These are phyloP conservation scores for Bombus waltoni DNA, from an alignment of 1,140 invertebrate species.

Conservation along the genomic window DNA sequence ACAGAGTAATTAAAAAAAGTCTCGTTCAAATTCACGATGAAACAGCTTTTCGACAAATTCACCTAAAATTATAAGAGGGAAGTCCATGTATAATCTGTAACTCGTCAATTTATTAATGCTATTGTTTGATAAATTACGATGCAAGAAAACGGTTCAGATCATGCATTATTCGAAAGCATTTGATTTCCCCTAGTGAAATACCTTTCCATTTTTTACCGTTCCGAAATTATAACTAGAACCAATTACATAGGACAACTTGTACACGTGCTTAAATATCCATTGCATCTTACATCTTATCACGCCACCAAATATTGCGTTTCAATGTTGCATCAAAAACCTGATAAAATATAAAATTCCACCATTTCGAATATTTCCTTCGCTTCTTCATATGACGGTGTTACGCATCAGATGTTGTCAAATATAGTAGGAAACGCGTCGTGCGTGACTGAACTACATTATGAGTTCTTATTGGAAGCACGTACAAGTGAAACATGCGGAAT, in stretches of 20 bases:
- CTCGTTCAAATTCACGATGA: too few species aligned
- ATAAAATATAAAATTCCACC: background rate
- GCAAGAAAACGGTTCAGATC: too few species aligned
- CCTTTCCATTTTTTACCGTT: background rate
- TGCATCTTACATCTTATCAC: too few species aligned
- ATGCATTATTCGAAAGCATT: too few species aligned
- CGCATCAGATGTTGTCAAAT: background rate
- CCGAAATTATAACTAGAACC: background rate
- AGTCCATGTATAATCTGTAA: too few species aligned
- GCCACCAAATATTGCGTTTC: too few species aligned
- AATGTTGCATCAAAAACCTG: background rate
- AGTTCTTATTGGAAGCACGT: background rate
- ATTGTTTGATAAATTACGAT: too few species aligned
- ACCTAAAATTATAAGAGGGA: too few species aligned
- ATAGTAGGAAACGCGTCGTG: background rate
- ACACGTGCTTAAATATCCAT: too few species aligned
- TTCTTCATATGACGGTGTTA: background rate
- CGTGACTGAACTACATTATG: background rate
- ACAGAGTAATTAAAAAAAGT: too few species aligned
- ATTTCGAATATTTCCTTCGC: background rate
- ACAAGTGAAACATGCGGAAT: background rate
- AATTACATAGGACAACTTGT: background rate
- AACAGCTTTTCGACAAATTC: too few species aligned
- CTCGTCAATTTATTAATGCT: too few species aligned
- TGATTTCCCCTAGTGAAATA: background rate